phyloP scores from a whole-genome alignment of 2,888 invertebrate genomes.

The Drosophila infuscata region DNA sequence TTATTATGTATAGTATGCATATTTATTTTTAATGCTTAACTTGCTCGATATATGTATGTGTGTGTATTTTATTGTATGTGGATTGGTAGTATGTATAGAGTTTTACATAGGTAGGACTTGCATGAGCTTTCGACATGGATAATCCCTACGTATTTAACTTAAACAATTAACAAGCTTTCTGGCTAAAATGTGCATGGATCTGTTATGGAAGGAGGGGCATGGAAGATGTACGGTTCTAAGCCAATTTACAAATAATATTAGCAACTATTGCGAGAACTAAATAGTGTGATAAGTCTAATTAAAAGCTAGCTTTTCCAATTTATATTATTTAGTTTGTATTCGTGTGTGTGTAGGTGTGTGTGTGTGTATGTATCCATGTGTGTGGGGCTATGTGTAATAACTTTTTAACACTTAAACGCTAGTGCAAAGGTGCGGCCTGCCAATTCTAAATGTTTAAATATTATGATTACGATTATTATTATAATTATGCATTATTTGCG shows the following conservation, averaged over 20 bases:
- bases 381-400: constrained; percentile 61
- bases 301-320: constrained; percentile 70
- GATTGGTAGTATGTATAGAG: constrained; percentile 34
- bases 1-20: constrained; percentile 46
- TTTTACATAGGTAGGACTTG: constrained; percentile 58
- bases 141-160: constrained; percentile 43
- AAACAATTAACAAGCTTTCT: constrained; percentile 57
- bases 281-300: constrained; percentile 74
- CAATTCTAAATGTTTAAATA: constrained; percentile 64
- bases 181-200: constrained; percentile 40
- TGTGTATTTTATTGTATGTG: constrained; percentile 32
- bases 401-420: constrained; percentile 76
- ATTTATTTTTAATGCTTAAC: constrained; percentile 43
- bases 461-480: constrained; percentile 44
- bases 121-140: constrained; percentile 54
- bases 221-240: constrained; percentile 34
- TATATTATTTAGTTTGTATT: constrained; percentile 42
- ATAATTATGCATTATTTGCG: constrained; percentile 46
- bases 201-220: not conserved
- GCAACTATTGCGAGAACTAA: constrained; percentile 76
- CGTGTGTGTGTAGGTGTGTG: not conserved
- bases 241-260: constrained; percentile 73
- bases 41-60: constrained; percentile 30
- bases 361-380: constrained; percentile 5
- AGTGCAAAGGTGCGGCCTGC: constrained; percentile 74